These are phyloP conservation scores for Troides helena DNA, from an alignment of 2,888 invertebrate genomes.

Conservation along the genomic window DNA sequence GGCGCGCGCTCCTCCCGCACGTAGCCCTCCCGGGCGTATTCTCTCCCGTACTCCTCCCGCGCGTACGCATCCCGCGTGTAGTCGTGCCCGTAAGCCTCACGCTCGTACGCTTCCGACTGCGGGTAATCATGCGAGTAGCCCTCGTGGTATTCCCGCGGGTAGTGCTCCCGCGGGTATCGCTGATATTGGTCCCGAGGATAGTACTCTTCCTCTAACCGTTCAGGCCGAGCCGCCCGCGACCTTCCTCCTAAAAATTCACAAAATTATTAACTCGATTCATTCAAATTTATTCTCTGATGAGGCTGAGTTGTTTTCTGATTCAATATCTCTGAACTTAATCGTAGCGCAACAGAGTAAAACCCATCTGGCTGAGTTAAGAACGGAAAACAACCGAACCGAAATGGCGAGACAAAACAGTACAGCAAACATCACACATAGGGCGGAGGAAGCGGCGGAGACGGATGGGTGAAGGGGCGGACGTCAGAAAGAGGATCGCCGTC, in stretches of 20 bases:
- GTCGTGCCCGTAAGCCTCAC: slow-evolving; percentile 60
- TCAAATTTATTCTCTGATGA: background rate
- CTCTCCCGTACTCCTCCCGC: slow-evolving; percentile 61
- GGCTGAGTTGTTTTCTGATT: slow-evolving; percentile 11
- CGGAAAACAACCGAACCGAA: slow-evolving; percentile 11
- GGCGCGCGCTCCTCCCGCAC: slow-evolving; percentile 66
- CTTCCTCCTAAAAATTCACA: slow-evolving; percentile 55
- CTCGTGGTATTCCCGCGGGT: slow-evolving; percentile 44
- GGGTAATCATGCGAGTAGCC: slow-evolving; percentile 45
- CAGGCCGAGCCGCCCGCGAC: slow-evolving; percentile 74
- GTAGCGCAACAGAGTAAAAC: background rate
- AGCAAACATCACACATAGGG: slow-evolving; percentile 42
- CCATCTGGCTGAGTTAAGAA: background rate
- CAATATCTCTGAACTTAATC: too few species aligned
- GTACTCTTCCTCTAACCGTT: slow-evolving; percentile 80
- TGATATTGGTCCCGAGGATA: slow-evolving; percentile 60
- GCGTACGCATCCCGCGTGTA: slow-evolving; percentile 50
- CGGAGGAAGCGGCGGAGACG: slow-evolving; percentile 2
- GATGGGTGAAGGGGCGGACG: slow-evolving; percentile 3
- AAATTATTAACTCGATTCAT: background rate
- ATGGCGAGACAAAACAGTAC: slow-evolving; percentile 31
- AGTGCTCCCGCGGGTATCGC: slow-evolving; percentile 44
- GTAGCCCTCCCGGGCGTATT: slow-evolving; percentile 75
- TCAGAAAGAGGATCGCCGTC: slow-evolving; percentile 15
- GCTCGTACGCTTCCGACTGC: slow-evolving; percentile 41